phyloP scores from a whole-genome alignment of 2,888 invertebrate species.

The Netelia inedita region DNA sequence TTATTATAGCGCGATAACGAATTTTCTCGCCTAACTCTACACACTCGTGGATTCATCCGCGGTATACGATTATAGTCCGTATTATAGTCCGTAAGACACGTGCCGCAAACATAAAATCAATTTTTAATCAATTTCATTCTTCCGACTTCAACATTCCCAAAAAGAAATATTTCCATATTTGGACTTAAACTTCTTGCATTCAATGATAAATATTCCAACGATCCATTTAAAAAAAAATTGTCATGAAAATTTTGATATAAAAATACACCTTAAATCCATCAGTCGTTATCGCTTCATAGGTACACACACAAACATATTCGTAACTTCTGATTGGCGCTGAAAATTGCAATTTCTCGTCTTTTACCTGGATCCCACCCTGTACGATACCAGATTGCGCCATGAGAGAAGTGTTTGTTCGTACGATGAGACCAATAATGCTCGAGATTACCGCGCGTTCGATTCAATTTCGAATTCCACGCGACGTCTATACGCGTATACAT shows the following conservation, averaged over 20 bases:
- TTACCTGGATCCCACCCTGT: slow-evolving; percentile 50
- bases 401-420: slow-evolving; percentile 70
- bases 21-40: slow-evolving; percentile 21
- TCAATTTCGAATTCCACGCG: slow-evolving; percentile 75
- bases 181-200: too few relatives aligned
- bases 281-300: slow-evolving; percentile 67
- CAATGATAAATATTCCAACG: not conserved
- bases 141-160: too few relatives aligned
- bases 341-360: slow-evolving; percentile 37
- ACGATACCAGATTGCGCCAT: slow-evolving; percentile 43
- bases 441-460: slow-evolving; percentile 80
- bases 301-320: slow-evolving; percentile 59
- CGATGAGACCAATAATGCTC: slow-evolving; percentile 76
- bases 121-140: too few relatives aligned
- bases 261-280: not conserved
- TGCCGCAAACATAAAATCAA: too few relatives aligned
- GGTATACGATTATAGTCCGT: slow-evolving; percentile 19
- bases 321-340: slow-evolving; percentile 41
- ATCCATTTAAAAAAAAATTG: slow-evolving; percentile 8
- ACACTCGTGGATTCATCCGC: slow-evolving; percentile 5
- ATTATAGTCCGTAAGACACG: not conserved
- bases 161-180: too few relatives aligned
- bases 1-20: slow-evolving; percentile 70
- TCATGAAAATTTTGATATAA: slow-evolving; percentile 74
- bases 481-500: slow-evolving; percentile 4